Evolutionary conservation across 2,113 vertebrate species (phyloP).

Genomic region (Edolisoma coerulescens): DNA sequence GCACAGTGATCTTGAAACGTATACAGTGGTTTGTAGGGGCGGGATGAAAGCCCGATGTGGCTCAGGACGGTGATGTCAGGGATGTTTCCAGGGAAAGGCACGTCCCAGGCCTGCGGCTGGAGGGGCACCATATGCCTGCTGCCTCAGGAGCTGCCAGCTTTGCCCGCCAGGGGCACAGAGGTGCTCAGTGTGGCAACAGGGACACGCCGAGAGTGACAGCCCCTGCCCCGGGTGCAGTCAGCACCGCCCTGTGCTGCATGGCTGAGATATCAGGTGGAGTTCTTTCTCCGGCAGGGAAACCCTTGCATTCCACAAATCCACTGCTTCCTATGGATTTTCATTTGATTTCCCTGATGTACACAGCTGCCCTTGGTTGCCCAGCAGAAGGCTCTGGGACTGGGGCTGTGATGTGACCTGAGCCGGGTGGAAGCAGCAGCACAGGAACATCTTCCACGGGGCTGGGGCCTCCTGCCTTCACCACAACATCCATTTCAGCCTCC

Average conservation of each 20-base stretch:
- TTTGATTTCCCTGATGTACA: rapidly evolving
- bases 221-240: neutral
- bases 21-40: neutral
- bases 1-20: neutral
- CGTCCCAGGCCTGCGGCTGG: neutral
- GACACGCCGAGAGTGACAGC: rapidly evolving
- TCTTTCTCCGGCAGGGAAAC: neutral
- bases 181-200: rapidly evolving
- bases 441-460: neutral
- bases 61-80: neutral
- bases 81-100: neutral
- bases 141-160: neutral
- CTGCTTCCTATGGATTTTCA: rapidly evolving
- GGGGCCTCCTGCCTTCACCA: neutral
- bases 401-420: neutral
- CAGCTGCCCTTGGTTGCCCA: neutral
- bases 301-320: neutral
- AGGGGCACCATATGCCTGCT: neutral
- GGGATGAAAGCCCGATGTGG: neutral
- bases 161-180: rapidly evolving
- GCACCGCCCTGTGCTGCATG: neutral
- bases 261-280: rapidly evolving
- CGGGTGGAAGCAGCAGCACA: rapidly evolving
- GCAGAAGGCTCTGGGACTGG: neutral
- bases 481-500: neutral